A percentile compares a stretch with the other conserved stretches of the same genome.
Conservation (phyloP, 2,888 invertebrate genomes). For the Antitype chi region DNA sequence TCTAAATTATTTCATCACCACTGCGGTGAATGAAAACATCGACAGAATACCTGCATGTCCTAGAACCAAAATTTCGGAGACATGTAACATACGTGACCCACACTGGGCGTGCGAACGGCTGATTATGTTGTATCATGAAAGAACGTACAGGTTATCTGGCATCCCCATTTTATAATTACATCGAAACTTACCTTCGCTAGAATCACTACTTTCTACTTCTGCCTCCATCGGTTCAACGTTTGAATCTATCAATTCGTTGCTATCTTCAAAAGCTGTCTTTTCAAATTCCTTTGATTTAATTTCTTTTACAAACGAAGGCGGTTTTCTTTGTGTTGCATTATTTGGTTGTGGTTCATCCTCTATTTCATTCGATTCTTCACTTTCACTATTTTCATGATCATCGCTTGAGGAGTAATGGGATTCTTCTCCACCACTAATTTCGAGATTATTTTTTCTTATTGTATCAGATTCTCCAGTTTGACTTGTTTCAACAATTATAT, state of each 20-base stretch:
- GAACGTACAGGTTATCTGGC: neutral
- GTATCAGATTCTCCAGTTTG: neutral
- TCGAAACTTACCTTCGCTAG: slow-evolving; percentile 28
- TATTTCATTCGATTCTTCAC: neutral
- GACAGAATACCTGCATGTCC: no score
- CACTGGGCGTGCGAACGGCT: no score
- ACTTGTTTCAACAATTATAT: neutral
- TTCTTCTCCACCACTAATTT: neutral
- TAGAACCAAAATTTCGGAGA: no score
- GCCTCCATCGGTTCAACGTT: slow-evolving; percentile 11
- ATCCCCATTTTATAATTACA: neutral
- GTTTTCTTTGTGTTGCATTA: neutral
- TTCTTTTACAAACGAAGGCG: no score
- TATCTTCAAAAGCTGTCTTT: neutral
- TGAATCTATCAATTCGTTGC: neutral
- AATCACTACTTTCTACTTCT: slow-evolving; percentile 4
- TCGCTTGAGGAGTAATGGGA: neutral
- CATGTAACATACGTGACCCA: no score
- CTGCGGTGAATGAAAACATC: no score
- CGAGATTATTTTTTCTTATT: neutral
- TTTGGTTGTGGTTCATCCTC: neutral
- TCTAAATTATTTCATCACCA: no score
- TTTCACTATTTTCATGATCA: neutral
- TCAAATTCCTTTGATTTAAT: neutral
- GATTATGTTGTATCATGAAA: neutral